Conservation (phyloP, 2,113 vertebrate genomes). For the Archilochus colubris region DNA sequence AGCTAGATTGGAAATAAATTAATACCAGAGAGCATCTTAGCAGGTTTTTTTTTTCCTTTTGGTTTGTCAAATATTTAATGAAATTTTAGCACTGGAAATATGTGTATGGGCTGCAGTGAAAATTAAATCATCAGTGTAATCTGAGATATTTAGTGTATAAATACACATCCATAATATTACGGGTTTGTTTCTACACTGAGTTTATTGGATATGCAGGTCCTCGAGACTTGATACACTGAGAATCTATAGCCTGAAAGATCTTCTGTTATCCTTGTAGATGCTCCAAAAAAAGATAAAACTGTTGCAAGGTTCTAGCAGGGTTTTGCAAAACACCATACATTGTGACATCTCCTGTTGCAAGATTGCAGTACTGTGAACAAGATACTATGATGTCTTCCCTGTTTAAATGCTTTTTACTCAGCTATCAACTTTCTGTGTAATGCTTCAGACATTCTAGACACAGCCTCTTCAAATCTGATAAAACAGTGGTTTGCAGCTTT, state of each 20-base stretch:
- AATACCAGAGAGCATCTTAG: neutral
- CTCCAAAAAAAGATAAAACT: constrained; percentile 39
- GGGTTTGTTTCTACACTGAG: neutral
- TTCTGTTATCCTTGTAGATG: neutral
- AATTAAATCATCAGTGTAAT: neutral
- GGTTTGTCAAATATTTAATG: neutral
- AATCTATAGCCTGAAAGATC: constrained; percentile 6
- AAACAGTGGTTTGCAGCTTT: constrained; percentile 10
- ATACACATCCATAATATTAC: neutral
- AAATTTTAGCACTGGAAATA: neutral
- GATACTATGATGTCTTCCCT: constrained; percentile 8
- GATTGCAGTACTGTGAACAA: constrained; percentile 32
- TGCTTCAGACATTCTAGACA: neutral
- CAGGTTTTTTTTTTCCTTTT: neutral
- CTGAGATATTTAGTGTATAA: neutral
- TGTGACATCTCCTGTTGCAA: constrained; percentile 37
- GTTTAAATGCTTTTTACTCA: constrained; percentile 18
- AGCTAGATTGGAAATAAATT: neutral
- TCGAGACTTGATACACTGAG: neutral
- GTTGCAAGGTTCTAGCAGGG: constrained; percentile 56
- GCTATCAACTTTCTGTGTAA: neutral
- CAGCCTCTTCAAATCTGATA: constrained; percentile 35
- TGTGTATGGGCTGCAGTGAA: neutral
- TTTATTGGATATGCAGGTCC: neutral
- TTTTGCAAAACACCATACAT: constrained; percentile 52